A percentile compares a stretch with the other conserved stretches of the same genome.
These are phyloP conservation scores for Mastomys natalensis DNA, from an alignment of 2,113 vertebrate genomes.

Conservation along the genomic window DNA sequence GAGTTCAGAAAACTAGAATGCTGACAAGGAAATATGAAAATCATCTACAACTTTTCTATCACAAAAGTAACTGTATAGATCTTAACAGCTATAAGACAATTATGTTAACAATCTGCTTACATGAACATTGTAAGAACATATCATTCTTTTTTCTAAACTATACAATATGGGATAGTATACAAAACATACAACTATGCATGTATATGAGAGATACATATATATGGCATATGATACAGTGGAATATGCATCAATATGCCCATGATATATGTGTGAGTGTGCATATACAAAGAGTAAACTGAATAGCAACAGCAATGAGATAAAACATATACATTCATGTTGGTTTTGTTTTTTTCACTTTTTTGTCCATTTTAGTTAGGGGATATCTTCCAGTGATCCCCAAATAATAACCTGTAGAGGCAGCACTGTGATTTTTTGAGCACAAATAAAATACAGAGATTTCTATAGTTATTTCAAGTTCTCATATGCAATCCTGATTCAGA, in stretches of 20 bases:
- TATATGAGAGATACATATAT: not conserved
- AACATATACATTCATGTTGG: not conserved
- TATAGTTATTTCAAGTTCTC: not conserved
- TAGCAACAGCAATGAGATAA: not conserved
- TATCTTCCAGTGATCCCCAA: not conserved
- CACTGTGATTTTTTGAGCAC: not conserved
- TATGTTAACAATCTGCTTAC: constrained; percentile 28
- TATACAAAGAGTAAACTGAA: not conserved
- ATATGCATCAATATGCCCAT: not conserved
- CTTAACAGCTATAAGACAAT: not conserved
- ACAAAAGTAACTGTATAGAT: not conserved
- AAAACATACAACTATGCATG: not conserved
- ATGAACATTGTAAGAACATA: constrained; percentile 31
- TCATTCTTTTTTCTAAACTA: constrained; percentile 7
- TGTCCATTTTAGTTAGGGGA: not conserved
- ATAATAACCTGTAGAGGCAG: not conserved
- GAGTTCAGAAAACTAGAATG: constrained; percentile 57
- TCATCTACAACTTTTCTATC: not conserved
- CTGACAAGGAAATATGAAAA: constrained; percentile 45
- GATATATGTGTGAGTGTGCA: not conserved
- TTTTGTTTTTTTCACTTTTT: constrained; percentile 6
- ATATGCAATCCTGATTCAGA: constrained; percentile 35
- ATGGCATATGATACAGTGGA: not conserved
- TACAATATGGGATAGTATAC: not conserved
- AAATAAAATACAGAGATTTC: not conserved